Percentiles rank a stretch among this genome's conserved stretches.
These are phyloP conservation scores for Silurus asotus DNA, from an alignment of 2,113 vertebrate genomes.

Conservation along the genomic window DNA sequence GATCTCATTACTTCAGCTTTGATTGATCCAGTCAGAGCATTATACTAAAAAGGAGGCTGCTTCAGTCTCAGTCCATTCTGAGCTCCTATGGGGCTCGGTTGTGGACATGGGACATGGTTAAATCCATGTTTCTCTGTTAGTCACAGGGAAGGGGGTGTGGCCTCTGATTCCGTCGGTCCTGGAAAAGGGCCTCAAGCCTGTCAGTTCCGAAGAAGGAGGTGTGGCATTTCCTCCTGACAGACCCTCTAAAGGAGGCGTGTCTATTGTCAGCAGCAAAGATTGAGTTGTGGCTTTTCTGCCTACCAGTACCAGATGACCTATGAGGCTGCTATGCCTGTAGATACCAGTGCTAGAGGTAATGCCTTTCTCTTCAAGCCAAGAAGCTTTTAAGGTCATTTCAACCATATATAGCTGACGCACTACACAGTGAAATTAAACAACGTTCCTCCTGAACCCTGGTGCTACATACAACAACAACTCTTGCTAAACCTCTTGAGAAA, in stretches of 20 bases:
- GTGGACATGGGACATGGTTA: background rate
- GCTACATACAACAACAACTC: too few relatives aligned
- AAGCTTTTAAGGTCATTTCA: background rate
- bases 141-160: background rate
- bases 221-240: background rate
- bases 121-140: too few relatives aligned
- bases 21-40: constrained; percentile 19
- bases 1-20: constrained; percentile 5
- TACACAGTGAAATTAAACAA: too few relatives aligned
- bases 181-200: background rate
- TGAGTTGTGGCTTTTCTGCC: too few relatives aligned
- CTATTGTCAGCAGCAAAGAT: too few relatives aligned
- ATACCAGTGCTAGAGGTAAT: too few relatives aligned
- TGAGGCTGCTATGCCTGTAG: too few relatives aligned
- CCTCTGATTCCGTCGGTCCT: background rate
- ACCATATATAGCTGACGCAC: too few relatives aligned
- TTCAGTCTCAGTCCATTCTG: background rate
- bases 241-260: background rate
- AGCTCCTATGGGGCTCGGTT: background rate
- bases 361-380: background rate
- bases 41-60: constrained; percentile 6
- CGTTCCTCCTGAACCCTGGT: too few relatives aligned
- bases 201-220: background rate
- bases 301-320: too few relatives aligned
- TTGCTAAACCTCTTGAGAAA: too few relatives aligned